Percentiles rank a stretch among this genome's conserved stretches.
Conservation (phyloP, 2,113 vertebrate genomes). For the Anguilla japonica region DNA sequence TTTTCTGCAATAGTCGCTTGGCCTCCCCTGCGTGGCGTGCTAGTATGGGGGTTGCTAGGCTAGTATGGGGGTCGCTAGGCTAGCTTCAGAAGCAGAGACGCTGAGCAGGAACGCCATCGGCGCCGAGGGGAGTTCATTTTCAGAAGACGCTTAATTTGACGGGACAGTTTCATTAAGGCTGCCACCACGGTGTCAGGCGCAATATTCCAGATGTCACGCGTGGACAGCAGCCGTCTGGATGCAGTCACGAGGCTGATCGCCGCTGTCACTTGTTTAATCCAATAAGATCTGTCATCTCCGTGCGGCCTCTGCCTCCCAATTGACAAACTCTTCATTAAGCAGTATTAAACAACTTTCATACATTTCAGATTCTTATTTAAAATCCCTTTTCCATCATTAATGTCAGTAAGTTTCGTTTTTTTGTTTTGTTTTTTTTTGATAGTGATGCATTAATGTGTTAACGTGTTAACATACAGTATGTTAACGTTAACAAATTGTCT, state of each 20-base stretch:
- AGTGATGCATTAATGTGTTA: too few relatives aligned
- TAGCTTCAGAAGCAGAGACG: background rate
- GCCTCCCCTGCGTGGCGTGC: background rate
- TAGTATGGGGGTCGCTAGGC: background rate
- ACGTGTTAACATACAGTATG: background rate
- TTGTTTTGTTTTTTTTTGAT: background rate
- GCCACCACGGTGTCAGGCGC: background rate
- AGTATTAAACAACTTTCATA: background rate
- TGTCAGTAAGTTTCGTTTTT: too few relatives aligned
- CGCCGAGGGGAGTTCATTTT: background rate
- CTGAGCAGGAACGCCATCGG: background rate
- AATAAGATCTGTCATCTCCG: background rate
- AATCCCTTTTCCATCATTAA: background rate
- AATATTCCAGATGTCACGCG: background rate
- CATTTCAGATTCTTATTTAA: background rate
- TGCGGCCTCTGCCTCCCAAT: background rate
- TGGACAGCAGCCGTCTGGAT: background rate
- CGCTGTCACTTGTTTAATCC: background rate
- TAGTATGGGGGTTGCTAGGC: background rate
- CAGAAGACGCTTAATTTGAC: background rate
- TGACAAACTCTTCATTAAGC: background rate
- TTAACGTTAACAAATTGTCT: background rate
- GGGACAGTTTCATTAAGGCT: conserved; percentile 18
- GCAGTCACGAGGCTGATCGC: background rate
- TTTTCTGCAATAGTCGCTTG: background rate